These are phyloP conservation scores for Lithosia quadra DNA, from an alignment of 2,888 invertebrate genomes.

Conservation along the genomic window DNA sequence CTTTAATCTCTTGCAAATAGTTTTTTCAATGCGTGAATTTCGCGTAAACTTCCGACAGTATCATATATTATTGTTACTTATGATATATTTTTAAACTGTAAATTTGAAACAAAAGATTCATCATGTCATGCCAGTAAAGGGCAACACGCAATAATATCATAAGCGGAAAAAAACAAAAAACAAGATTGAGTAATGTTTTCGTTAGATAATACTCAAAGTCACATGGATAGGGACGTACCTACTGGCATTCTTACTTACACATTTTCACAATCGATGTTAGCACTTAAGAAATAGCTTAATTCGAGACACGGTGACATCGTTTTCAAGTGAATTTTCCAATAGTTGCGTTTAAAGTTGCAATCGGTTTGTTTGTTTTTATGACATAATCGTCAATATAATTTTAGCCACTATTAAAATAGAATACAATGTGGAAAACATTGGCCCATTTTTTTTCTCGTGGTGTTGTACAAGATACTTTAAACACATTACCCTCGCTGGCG, in stretches of 20 bases:
- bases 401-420: not conserved
- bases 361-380: not conserved
- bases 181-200: constrained; percentile 11
- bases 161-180: not conserved
- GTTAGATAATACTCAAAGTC: constrained; percentile 7
- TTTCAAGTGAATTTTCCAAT: not conserved
- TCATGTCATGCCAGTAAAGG: constrained; percentile 6
- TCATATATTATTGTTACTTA: not conserved
- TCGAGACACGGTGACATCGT: constrained; percentile 7
- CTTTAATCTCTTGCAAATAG: too few species aligned
- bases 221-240: not conserved
- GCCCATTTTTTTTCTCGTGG: not conserved
- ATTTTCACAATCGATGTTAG: constrained; percentile 9
- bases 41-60: too few species aligned
- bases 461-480: too few species aligned
- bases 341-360: not conserved
- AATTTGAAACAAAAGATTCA: constrained; percentile 4
- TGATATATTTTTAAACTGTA: not conserved
- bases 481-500: too few species aligned
- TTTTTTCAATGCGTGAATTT: too few species aligned
- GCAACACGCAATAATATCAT: constrained; percentile 19
- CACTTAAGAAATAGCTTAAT: constrained; percentile 9
- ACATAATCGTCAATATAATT: not conserved
- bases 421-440: not conserved
- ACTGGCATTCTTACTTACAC: not conserved